Evolutionary conservation across 2,888 invertebrate species (phyloP), one percentile per base, ranked within the genome.

Genomic region (Eupithecia centaureata): DNA sequence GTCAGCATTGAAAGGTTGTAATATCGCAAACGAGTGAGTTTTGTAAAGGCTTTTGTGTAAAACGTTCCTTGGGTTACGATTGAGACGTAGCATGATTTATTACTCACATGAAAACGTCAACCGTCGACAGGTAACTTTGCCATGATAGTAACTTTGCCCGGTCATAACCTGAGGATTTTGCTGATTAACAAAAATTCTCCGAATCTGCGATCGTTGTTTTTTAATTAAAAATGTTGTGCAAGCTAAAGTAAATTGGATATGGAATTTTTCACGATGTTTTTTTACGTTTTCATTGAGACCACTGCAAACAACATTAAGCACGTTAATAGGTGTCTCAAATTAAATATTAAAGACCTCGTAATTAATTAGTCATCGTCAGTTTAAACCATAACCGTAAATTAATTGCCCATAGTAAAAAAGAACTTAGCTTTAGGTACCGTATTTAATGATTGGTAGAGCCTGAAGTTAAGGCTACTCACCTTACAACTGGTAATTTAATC

Each of bases 81-180:
- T 86, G 81, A 82, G 80, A 81, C 76, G 76, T 67, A 66, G 73
- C 75, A 86, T 88, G 88, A 89, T 89, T 88, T 87, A 88, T 88
- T 86, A 82, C 47, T 47, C 8, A 12, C 82, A 72, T 76, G 71
- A 71, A 81, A 75, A 81, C 77, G 80, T 79, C 78, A 77, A 77
- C 71, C 35, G 77, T 79, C 78, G 54, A 65, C 71, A 35, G 60
- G 58, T 63, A 60, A 65, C 58, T 61, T 62, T 27, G 35, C 56
- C 32, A 54, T 54, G 25, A 33, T 47, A 33, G 27, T 58, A 13
- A 42, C 58, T 12, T 59, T 38, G 60, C 38, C 65, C 38, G 22
- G 28, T 10, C 30, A 18, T 22, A 47, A 47, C 10, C 10, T 47
- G 47, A 12, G 47, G 18, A 22, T 38, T 22, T 47, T 3, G 42